Percentiles rank a stretch among this genome's conserved stretches.
Conservation (phyloP, 2,797 vertebrate genomes). For the Petrocephalus sullivani region DNA sequence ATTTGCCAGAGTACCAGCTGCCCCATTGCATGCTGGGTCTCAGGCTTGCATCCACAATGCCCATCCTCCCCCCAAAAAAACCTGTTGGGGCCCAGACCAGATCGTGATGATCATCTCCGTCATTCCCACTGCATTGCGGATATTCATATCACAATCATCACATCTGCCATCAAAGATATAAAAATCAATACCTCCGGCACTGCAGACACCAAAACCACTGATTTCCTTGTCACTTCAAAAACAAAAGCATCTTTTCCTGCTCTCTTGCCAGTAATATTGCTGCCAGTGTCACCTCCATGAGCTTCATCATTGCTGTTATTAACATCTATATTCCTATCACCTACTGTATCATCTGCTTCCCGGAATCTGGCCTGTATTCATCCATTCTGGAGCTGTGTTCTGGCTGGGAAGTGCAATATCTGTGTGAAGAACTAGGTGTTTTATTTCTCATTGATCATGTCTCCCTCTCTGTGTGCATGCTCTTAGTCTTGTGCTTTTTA, state of each 20-base stretch:
- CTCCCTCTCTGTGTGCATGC: neutral
- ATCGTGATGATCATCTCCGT: neutral
- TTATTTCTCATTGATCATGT: neutral
- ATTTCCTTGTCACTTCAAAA: neutral
- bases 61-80: neutral
- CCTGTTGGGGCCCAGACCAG: neutral
- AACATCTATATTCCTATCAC: neutral
- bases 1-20: slow-evolving; percentile 55
- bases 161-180: neutral
- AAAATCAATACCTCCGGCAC: neutral
- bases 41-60: neutral
- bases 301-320: neutral
- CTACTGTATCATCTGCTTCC: neutral
- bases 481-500: neutral
- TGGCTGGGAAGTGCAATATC: neutral
- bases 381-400: neutral
- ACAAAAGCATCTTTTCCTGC: neutral
- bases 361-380: neutral
- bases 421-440: neutral
- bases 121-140: neutral
- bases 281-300: neutral
- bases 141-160: neutral
- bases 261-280: neutral
- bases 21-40: slow-evolving; percentile 17
- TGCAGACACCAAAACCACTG: neutral